phyloP scores from a whole-genome alignment of 1,140 invertebrate genomes.

The Zaprionus nigranus region DNA sequence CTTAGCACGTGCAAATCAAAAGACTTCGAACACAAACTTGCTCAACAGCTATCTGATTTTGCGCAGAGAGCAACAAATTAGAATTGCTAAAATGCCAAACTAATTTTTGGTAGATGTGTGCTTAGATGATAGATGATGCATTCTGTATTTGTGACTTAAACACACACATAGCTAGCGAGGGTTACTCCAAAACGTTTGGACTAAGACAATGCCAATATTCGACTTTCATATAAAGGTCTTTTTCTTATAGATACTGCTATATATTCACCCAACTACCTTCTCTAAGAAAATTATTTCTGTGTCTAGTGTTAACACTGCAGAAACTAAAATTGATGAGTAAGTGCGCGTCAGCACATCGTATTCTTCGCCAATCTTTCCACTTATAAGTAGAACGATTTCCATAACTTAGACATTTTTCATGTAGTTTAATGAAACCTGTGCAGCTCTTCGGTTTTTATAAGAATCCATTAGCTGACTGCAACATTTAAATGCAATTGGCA shows the following conservation, averaged over 20 bases:
- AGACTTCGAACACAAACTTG: conserved; percentile 38
- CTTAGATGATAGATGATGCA: conserved; percentile 29
- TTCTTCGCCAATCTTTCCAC: not conserved
- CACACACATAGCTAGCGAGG: not conserved
- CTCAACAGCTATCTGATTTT: conserved; percentile 20
- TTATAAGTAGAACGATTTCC: conserved; percentile 1
- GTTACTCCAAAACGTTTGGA: not conserved
- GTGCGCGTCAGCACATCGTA: not conserved
- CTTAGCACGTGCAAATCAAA: conserved; percentile 37
- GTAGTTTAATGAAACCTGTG: not conserved
- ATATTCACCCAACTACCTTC: not conserved
- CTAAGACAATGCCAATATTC: no score
- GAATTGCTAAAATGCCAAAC: conserved; percentile 40
- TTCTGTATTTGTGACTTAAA: not conserved
- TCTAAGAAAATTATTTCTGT: not conserved
- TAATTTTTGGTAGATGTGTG: conserved; percentile 18
- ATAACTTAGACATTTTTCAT: conserved; percentile 2
- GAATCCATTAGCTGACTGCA: not conserved
- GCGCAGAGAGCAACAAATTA: conserved; percentile 10
- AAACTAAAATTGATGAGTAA: not conserved
- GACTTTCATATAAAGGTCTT: no score
- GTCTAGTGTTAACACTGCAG: not conserved
- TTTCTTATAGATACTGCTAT: not conserved
- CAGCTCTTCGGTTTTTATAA: not conserved
- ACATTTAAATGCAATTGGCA: not conserved